phyloP scores from a whole-genome alignment of 2,113 vertebrate species.

The Platysternon megacephalum region DNA sequence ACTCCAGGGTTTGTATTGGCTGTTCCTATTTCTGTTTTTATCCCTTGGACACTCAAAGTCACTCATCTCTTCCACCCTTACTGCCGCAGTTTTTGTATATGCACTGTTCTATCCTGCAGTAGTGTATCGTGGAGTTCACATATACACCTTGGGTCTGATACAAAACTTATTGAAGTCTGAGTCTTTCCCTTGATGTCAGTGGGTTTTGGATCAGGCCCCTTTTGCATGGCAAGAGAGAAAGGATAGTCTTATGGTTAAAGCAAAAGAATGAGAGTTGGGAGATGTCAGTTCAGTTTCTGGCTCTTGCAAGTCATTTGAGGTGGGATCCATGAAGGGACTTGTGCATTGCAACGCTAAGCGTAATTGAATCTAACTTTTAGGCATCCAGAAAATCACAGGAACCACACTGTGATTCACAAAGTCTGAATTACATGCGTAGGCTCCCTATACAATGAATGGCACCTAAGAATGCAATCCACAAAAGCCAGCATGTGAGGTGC shows the following conservation, averaged over 20 bases:
- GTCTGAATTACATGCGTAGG: too few relatives aligned
- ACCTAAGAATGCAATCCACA: too few relatives aligned
- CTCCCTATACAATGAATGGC: too few relatives aligned
- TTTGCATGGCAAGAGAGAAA: neutral
- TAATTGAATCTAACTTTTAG: too few relatives aligned
- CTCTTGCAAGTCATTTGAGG: neutral
- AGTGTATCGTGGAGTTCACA: neutral
- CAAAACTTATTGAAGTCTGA: neutral
- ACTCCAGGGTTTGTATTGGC: neutral
- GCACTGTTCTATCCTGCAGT: neutral
- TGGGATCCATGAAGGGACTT: neutral
- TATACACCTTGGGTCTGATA: neutral
- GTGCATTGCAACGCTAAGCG: too few relatives aligned
- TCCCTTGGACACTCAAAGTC: neutral
- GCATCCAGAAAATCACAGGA: too few relatives aligned
- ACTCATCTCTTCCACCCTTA: neutral
- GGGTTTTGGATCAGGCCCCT: neutral
- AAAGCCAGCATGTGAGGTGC: too few relatives aligned
- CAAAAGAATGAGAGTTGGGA: neutral
- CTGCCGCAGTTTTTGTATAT: accelerated
- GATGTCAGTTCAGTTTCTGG: neutral
- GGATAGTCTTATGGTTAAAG: neutral
- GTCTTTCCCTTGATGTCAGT: neutral
- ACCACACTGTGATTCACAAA: too few relatives aligned
- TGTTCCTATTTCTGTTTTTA: neutral